Evolutionary conservation across 2,888 invertebrate genomes (phyloP), one percentile per base, ranked within the genome.

Genomic region (Graphium colonna): DNA sequence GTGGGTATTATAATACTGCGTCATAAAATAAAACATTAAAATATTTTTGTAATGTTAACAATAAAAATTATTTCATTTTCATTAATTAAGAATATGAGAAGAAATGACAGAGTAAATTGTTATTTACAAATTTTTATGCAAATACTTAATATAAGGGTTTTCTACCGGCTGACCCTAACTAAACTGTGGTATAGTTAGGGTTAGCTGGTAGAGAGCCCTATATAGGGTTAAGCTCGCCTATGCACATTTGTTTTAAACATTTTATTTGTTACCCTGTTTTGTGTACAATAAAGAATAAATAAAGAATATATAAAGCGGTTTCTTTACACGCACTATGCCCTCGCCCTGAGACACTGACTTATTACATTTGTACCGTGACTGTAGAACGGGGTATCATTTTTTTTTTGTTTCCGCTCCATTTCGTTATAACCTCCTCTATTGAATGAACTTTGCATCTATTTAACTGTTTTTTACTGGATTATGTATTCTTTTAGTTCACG

Each of bases 401-500:
- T 38, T 21, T 15, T 39, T 38, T 36, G 15, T 21, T 46, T 46
- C 21, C 16, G 33, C 40, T 21, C 21, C 41, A 52, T 0, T 17
- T 45, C 13, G 17, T 28, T 31, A 31, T 39, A 16, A 9, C 12
- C 39, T 12, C 10, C 1, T 44, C 10, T 44, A 28, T 31, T 31
- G 31, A 9, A 9, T 31, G 31, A 31, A 31, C 31, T 31, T 31
- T 31, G 39, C 13, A 39, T 12, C 3, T 13, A 39, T 39, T 15
- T 39, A 15, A 1, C 4, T 3, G 16, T n/a, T n/a, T 3, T 39
- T 12, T 8, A 12, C 7, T 39, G 1, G n/a, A 39, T 39, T 12
- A 16, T 8, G 10, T 7, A 33, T 71, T 73, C 3, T 7, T 31
- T 7, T 31, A 31, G 31, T 7, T 9, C 9, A 31, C 1, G 9